Evolutionary conservation across 2,888 invertebrate species (phyloP).

Genomic region (Oconnorella tubifera): DNA sequence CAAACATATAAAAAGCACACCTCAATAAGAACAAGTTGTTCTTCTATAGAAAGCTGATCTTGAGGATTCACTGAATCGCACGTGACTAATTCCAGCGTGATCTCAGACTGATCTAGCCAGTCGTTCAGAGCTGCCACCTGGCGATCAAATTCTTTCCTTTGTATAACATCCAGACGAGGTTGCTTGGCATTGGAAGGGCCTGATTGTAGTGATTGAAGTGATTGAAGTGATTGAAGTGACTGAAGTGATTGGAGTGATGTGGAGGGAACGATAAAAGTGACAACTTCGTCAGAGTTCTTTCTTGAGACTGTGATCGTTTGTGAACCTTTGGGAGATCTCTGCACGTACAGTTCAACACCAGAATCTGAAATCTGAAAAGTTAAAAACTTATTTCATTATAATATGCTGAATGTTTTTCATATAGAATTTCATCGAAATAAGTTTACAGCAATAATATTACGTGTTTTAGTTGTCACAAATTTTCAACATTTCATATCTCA

Average conservation of each 20-base stretch:
- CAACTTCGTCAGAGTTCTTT: slow-evolving; percentile 19
- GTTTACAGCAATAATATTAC: too few species aligned
- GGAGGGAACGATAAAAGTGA: slow-evolving; percentile 31
- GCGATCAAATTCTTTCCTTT: slow-evolving; percentile 46
- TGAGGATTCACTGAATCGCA: slow-evolving; percentile 44
- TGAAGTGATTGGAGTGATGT: slow-evolving; percentile 11
- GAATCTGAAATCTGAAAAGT: slow-evolving; percentile 47
- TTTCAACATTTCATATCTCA: too few species aligned
- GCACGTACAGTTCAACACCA: slow-evolving; percentile 49
- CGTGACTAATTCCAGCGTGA: slow-evolving; percentile 48
- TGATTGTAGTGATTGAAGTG: too few species aligned
- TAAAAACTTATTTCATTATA: too few species aligned
- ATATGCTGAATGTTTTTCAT: too few species aligned
- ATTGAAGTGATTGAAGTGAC: too few species aligned
- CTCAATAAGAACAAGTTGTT: slow-evolving; percentile 55
- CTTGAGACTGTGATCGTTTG: slow-evolving; percentile 33
- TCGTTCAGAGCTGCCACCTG: slow-evolving; percentile 41
- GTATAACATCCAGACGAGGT: slow-evolving; percentile 40
- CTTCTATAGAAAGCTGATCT: slow-evolving; percentile 61
- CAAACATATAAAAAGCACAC: too few species aligned
- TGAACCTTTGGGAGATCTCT: slow-evolving; percentile 38
- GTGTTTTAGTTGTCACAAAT: too few species aligned
- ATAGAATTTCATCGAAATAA: too few species aligned
- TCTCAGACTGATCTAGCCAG: slow-evolving; percentile 52
- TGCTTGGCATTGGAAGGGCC: slow-evolving; percentile 31